A percentile compares a stretch with the other conserved stretches of the same genome.
Conservation (phyloP, 2,888 invertebrate genomes). For the Drosophila yooni region DNA sequence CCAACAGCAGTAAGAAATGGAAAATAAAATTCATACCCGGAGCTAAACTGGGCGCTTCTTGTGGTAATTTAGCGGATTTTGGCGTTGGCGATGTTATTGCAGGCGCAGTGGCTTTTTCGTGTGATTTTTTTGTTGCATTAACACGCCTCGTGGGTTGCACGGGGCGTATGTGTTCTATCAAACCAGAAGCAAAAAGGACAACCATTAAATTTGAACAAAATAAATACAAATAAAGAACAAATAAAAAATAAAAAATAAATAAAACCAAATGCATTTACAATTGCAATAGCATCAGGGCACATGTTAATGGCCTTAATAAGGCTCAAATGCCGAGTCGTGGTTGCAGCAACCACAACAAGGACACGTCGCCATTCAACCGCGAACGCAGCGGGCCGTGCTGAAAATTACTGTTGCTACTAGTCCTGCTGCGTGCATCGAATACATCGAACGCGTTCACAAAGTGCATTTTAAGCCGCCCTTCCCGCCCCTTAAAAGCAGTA, state of each 20-base stretch:
- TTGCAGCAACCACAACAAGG: constrained; percentile 58
- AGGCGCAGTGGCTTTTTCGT: constrained; percentile 3
- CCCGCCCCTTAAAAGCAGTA: background rate
- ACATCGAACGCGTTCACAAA: constrained; percentile 36
- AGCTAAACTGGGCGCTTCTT: constrained; percentile 44
- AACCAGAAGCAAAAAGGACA: constrained; percentile 7
- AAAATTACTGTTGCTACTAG: constrained; percentile 9
- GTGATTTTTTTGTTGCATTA: constrained; percentile 10
- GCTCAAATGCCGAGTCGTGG: constrained; percentile 17
- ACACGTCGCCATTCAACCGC: constrained; percentile 17
- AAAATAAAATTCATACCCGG: constrained; percentile 51
- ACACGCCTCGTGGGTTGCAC: constrained; percentile 10
- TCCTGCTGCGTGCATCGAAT: constrained; percentile 15
- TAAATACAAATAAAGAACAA: constrained; percentile 4
- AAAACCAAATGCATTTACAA: constrained; percentile 16
- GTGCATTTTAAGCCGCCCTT: constrained; percentile 20
- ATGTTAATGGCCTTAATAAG: constrained; percentile 20
- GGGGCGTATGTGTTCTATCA: constrained; percentile 12
- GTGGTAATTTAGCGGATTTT: constrained; percentile 34
- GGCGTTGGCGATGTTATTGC: background rate
- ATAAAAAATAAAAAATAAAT: background rate
- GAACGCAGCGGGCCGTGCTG: constrained; percentile 12
- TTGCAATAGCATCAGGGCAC: constrained; percentile 20
- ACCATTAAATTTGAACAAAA: constrained; percentile 30
- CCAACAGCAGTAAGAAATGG: background rate